These are phyloP conservation scores for Pterocles burchelli DNA, from an alignment of 2,113 vertebrate species.

Conservation along the genomic window DNA sequence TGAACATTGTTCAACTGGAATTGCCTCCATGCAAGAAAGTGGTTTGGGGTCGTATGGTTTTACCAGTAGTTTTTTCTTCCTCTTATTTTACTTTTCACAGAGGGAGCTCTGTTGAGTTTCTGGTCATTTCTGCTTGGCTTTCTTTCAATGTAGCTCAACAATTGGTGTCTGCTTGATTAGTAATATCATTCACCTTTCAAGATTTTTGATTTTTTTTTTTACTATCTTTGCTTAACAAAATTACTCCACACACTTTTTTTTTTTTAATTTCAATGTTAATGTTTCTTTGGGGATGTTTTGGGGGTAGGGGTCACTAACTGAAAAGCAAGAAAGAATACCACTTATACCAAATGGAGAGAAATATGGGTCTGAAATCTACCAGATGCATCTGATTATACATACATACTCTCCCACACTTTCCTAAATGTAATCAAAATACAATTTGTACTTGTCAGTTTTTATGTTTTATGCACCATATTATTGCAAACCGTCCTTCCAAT, in stretches of 20 bases:
- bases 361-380: background rate
- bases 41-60: background rate
- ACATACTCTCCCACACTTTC: background rate
- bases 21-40: background rate
- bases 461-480: background rate
- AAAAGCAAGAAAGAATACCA: background rate
- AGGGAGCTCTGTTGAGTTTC: background rate
- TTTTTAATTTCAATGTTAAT: background rate
- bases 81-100: background rate
- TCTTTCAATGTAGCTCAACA: background rate
- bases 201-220: background rate
- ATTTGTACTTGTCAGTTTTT: background rate
- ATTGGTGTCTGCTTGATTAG: background rate
- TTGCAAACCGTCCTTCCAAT: background rate
- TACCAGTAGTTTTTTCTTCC: background rate
- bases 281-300: background rate
- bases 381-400: background rate
- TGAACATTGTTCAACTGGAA: background rate
- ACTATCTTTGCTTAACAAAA: background rate
- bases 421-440: background rate
- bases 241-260: background rate
- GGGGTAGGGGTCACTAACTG: background rate
- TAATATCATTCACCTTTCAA: background rate
- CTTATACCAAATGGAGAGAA: background rate
- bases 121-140: background rate